phyloP scores from a whole-genome alignment of 2,113 vertebrate species.

The Embiotoca jacksoni region DNA sequence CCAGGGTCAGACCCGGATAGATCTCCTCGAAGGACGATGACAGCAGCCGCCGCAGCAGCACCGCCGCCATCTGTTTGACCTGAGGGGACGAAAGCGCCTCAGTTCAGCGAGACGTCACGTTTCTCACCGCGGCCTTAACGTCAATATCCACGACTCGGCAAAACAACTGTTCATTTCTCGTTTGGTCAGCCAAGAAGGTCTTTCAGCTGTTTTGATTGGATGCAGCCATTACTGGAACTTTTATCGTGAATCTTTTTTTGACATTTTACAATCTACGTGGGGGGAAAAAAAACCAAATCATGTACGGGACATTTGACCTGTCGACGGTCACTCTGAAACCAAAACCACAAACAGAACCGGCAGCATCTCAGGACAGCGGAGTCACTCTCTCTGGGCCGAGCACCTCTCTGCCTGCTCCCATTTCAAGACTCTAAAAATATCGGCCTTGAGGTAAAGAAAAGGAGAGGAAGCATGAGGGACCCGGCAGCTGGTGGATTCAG shows the following conservation, averaged over 20 bases:
- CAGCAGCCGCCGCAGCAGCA: slow-evolving; percentile 93
- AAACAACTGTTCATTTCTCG: too few relatives aligned
- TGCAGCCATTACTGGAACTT: too few relatives aligned
- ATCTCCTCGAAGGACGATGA: slow-evolving; percentile 98
- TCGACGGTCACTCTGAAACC: not conserved
- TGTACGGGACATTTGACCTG: not conserved
- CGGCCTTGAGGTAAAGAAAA: slow-evolving; percentile 51
- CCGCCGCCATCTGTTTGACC: slow-evolving; percentile 98
- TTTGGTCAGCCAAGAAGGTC: too few relatives aligned
- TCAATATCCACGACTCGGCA: too few relatives aligned
- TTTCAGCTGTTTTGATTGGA: too few relatives aligned
- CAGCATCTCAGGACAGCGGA: slow-evolving; percentile 53
- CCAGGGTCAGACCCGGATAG: slow-evolving; percentile 91
- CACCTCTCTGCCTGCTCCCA: slow-evolving; percentile 58
- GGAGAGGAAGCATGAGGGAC: slow-evolving; percentile 31
- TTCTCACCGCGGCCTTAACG: too few relatives aligned
- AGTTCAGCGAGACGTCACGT: not conserved
- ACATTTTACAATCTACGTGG: too few relatives aligned
- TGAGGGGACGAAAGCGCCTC: slow-evolving; percentile 58
- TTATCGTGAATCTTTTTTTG: too few relatives aligned
- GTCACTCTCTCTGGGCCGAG: slow-evolving; percentile 31
- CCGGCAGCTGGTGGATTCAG: slow-evolving; percentile 58
- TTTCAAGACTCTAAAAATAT: slow-evolving; percentile 81
- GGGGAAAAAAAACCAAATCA: not conserved
- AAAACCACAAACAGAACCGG: not conserved